phyloP scores from a whole-genome alignment of 2,888 invertebrate species.

The Fragum whitleyi region DNA sequence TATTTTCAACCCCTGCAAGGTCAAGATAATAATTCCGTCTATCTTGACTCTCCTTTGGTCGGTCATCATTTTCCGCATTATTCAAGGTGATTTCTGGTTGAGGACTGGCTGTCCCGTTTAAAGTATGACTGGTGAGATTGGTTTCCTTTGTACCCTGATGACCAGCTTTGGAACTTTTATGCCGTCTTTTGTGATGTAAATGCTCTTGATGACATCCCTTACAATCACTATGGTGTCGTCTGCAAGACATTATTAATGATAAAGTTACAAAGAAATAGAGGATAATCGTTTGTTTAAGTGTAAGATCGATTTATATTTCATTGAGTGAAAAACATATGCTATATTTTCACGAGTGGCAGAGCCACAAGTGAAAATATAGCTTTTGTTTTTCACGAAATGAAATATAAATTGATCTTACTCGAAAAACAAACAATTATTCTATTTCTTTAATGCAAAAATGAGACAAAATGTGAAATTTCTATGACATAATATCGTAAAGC shows the following conservation, averaged over 20 bases:
- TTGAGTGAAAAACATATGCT: too few species aligned
- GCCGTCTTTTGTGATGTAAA: slow-evolving; percentile 74
- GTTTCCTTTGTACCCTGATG: slow-evolving; percentile 55
- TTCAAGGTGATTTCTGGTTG: slow-evolving; percentile 38
- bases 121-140: slow-evolving; percentile 28
- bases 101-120: slow-evolving; percentile 33
- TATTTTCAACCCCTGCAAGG: slow-evolving; percentile 84
- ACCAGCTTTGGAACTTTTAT: slow-evolving; percentile 63
- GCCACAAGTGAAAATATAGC: too few species aligned
- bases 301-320: too few species aligned
- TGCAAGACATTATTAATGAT: slow-evolving; percentile 66
- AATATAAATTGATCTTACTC: too few species aligned
- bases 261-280: too few species aligned
- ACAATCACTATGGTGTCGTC: slow-evolving; percentile 81
- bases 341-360: too few species aligned
- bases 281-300: too few species aligned
- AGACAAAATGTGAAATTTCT: too few species aligned
- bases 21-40: slow-evolving; percentile 84
- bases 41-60: slow-evolving; percentile 77
- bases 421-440: too few species aligned
- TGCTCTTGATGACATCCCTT: slow-evolving; percentile 70
- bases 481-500: too few species aligned
- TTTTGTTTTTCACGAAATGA: too few species aligned
- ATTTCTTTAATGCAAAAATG: too few species aligned
- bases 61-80: slow-evolving; percentile 59